Percentiles rank a stretch among this genome's conserved stretches.
These are phyloP conservation scores for Urechis unicinctus DNA, from an alignment of 2,888 invertebrate genomes.

Conservation along the genomic window DNA sequence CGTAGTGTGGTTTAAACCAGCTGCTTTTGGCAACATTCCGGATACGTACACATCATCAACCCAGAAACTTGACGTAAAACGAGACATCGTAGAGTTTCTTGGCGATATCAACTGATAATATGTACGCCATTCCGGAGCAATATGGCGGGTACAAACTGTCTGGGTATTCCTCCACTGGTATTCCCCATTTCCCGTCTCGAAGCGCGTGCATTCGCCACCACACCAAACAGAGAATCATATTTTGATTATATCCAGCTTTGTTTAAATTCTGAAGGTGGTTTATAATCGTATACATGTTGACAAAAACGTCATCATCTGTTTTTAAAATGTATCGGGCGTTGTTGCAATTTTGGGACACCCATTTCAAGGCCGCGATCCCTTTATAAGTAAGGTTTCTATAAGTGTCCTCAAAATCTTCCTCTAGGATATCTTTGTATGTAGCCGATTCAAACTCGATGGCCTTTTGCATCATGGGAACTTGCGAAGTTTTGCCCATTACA, in stretches of 20 bases:
- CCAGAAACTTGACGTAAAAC: constrained; percentile 23
- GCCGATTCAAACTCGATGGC: too few relatives aligned
- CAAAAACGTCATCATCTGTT: too few relatives aligned
- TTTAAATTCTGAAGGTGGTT: too few relatives aligned
- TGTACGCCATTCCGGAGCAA: constrained; percentile 26
- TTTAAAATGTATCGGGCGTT: too few relatives aligned
- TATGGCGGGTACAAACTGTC: constrained; percentile 25
- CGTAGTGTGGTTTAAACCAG: constrained; percentile 7
- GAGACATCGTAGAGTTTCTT: constrained; percentile 19
- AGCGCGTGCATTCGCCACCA: constrained; percentile 1
- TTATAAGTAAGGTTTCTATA: too few relatives aligned
- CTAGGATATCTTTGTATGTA: too few relatives aligned
- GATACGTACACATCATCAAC: constrained; percentile 32
- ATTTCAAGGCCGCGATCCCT: too few relatives aligned
- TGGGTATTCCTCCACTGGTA: constrained; percentile 22
- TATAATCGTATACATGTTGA: too few relatives aligned
- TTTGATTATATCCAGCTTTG: too few relatives aligned
- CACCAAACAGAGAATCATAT: not conserved
- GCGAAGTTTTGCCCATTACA: constrained; percentile 2
- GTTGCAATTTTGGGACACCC: too few relatives aligned
- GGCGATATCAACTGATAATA: constrained; percentile 20
- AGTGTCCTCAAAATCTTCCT: too few relatives aligned
- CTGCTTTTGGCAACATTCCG: constrained; percentile 22
- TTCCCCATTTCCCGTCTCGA: constrained; percentile 1
- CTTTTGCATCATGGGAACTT: not conserved